These are phyloP conservation scores for Xiphophorus hellerii DNA, from an alignment of 2,113 vertebrate species.

Conservation along the genomic window DNA sequence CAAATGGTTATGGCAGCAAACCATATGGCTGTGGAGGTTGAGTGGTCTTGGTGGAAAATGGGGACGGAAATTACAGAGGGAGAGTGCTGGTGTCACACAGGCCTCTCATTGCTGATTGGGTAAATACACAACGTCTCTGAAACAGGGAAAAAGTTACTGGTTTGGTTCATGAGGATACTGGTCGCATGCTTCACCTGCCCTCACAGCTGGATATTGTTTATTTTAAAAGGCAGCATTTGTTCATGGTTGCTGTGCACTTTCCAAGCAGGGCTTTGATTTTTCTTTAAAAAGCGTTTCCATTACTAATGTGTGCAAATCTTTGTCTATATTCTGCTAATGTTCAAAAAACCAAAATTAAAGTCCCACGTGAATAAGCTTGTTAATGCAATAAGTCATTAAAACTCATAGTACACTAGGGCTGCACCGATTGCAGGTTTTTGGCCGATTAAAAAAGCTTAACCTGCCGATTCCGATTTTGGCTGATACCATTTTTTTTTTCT, in stretches of 20 bases:
- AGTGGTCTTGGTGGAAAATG: conserved; percentile 79
- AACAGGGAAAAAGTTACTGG: conserved; percentile 30
- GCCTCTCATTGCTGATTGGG: conserved; percentile 72
- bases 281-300: too few species aligned
- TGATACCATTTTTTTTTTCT: too few species aligned
- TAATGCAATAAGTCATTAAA: too few species aligned
- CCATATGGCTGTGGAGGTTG: conserved; percentile 76
- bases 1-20: conserved; percentile 77
- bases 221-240: conserved; percentile 9
- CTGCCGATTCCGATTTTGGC: too few species aligned
- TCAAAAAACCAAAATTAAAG: too few species aligned
- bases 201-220: conserved; percentile 17
- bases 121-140: conserved; percentile 63
- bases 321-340: too few species aligned
- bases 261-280: not conserved
- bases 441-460: too few species aligned
- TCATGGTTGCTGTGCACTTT: not conserved
- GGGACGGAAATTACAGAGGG: conserved; percentile 76
- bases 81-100: conserved; percentile 71
- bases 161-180: conserved; percentile 33
- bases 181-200: conserved; percentile 53
- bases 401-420: too few species aligned
- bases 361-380: too few species aligned
- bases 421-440: too few species aligned
- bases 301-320: too few species aligned